phyloP scores from a whole-genome alignment of 37 sponge, comb jelly and placozoan genomes.

The Chondrosia reniformis region DNA sequence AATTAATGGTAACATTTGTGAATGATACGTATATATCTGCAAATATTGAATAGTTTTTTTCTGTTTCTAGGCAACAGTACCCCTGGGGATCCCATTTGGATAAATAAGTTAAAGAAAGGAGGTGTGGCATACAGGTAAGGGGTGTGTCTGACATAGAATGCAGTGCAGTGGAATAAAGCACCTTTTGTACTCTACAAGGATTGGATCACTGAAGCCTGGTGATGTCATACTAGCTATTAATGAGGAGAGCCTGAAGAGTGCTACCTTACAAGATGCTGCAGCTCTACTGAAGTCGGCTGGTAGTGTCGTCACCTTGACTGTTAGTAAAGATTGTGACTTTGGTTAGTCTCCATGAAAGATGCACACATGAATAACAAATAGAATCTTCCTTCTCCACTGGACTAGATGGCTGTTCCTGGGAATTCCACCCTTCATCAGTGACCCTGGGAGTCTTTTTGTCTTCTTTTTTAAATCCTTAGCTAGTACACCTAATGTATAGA shows the following conservation, averaged over 20 bases:
- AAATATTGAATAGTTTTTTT: not conserved
- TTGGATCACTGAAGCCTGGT: conserved; percentile 74
- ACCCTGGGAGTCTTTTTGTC: too few species aligned
- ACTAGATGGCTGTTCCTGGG: too few species aligned
- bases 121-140: conserved; percentile 77
- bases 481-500: too few species aligned
- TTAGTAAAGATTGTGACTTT: conserved; percentile 63
- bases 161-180: too few species aligned
- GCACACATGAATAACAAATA: too few species aligned
- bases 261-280: conserved; percentile 65
- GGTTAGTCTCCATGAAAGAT: too few species aligned
- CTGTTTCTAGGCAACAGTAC: conserved; percentile 25
- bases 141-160: conserved; percentile 7
- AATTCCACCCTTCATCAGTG: too few species aligned
- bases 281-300: conserved; percentile 58
- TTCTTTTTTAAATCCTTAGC: too few species aligned
- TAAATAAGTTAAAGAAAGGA: conserved; percentile 83
- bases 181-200: conserved; percentile 29
- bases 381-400: too few species aligned
- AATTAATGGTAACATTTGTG: conserved; percentile 57
- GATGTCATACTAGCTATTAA: conserved; percentile 81
- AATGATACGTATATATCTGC: not conserved
- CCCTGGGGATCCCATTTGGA: conserved; percentile 75
- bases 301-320: conserved; percentile 57
- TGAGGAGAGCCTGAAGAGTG: conserved; percentile 54